A percentile compares a stretch with the other conserved stretches of the same genome.
Evolutionary conservation across 2,113 vertebrate genomes (phyloP).

Genomic region (Limnothrissa miodon): DNA sequence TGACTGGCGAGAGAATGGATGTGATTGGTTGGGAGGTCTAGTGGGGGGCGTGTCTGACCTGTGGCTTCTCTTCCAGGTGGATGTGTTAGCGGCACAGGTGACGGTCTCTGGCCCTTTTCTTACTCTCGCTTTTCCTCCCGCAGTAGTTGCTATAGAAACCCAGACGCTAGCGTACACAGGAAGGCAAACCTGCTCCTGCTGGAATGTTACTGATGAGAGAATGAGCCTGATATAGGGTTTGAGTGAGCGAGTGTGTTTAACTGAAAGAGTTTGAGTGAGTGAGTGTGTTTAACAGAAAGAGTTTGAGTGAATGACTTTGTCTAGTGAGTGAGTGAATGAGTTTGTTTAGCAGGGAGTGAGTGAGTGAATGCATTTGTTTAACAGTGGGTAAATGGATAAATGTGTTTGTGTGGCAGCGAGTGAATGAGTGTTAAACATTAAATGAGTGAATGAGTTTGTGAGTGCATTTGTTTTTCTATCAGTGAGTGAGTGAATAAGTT

Average conservation of each 20-base stretch:
- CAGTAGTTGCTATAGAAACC: conserved; percentile 56
- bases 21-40: conserved; percentile 52
- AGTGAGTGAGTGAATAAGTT: no score
- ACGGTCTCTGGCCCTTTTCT: conserved; percentile 76
- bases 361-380: background rate
- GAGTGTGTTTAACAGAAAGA: background rate
- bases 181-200: background rate
- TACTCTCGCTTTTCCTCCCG: conserved; percentile 62
- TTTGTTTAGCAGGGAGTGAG: background rate
- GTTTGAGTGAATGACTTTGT: background rate
- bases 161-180: background rate
- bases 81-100: conserved; percentile 83
- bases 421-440: background rate
- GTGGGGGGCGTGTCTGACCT: conserved; percentile 61
- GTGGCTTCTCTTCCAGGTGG: conserved; percentile 85
- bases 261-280: no score
- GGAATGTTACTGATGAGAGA: background rate
- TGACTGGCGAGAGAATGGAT: background rate
- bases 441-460: background rate
- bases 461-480: no score
- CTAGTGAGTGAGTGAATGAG: background rate
- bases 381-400: background rate
- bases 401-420: no score
- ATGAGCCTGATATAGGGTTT: no score
- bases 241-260: background rate